A percentile compares a stretch with the other conserved stretches of the same genome.
Conservation (phyloP, 2,888 invertebrate species). For the Odontothrips loti region DNA sequence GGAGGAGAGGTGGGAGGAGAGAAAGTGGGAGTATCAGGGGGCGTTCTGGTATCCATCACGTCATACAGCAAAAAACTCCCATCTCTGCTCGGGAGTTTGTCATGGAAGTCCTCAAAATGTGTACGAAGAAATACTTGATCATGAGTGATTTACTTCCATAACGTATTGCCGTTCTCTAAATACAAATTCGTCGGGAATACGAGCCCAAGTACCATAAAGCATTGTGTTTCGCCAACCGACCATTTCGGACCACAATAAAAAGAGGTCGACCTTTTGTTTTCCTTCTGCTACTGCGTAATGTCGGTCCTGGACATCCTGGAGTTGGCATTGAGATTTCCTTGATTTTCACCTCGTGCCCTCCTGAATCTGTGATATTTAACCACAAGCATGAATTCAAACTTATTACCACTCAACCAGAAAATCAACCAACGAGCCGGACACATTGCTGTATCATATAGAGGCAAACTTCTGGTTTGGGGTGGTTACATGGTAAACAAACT, state of each 20-base stretch:
- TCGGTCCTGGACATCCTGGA: neutral
- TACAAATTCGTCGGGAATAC: too few species aligned
- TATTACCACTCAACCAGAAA: neutral
- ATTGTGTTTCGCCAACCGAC: neutral
- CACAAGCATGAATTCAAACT: neutral
- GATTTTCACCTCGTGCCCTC: neutral
- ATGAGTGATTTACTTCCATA: too few species aligned
- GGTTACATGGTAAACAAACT: constrained; percentile 40
- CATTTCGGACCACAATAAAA: neutral
- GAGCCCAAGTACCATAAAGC: too few species aligned
- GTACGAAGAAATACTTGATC: too few species aligned
- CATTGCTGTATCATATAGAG: constrained; percentile 39
- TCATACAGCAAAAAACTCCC: too few species aligned
- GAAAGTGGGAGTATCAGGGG: neutral
- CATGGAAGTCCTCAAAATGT: too few species aligned
- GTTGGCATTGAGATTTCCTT: neutral
- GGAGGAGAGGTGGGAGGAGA: neutral
- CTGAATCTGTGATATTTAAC: neutral
- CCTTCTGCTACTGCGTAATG: neutral
- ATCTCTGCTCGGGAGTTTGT: too few species aligned
- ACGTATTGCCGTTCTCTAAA: too few species aligned
- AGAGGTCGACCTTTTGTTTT: neutral
- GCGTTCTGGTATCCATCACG: too few species aligned
- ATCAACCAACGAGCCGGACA: constrained; percentile 38
- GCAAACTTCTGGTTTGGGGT: constrained; percentile 40